Conservation (phyloP, 2,797 vertebrate species). For the Gymnocypris eckloni region DNA sequence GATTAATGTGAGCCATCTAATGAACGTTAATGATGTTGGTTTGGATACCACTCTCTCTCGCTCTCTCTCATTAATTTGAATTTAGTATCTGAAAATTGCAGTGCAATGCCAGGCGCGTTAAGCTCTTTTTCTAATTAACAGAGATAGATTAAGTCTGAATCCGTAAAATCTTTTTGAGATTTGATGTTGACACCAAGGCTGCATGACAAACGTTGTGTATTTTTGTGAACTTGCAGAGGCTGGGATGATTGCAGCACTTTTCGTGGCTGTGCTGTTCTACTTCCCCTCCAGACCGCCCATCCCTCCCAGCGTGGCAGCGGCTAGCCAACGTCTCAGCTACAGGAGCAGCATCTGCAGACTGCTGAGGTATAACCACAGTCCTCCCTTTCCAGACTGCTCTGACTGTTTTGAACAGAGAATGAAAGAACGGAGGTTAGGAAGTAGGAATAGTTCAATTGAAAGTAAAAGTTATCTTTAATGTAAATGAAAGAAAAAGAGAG, state of each 20-base stretch:
- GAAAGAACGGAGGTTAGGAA: not conserved
- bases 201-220: conserved; percentile 20
- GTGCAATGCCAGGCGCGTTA: conserved; percentile 12
- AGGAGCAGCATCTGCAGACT: conserved; percentile 92
- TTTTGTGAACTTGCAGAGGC: conserved; percentile 79
- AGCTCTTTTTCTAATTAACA: conserved; percentile 48
- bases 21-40: conserved; percentile 55
- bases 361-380: conserved; percentile 81
- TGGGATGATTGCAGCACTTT: conserved; percentile 85
- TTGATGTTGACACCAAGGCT: conserved; percentile 17
- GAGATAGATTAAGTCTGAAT: conserved; percentile 37
- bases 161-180: conserved; percentile 19
- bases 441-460: not conserved
- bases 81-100: conserved; percentile 47
- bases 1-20: conserved; percentile 55
- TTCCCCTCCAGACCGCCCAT: conserved; percentile 93
- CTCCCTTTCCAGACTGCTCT: not conserved
- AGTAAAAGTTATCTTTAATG: not conserved
- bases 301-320: conserved; percentile 95
- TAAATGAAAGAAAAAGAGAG: not conserved
- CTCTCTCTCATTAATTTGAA: conserved; percentile 37
- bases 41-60: conserved; percentile 29
- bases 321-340: conserved; percentile 94
- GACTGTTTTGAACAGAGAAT: not conserved
- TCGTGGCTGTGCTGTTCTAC: conserved; percentile 85